Conservation (phyloP, 2,113 vertebrate species). For the Dermatemys mawii region DNA sequence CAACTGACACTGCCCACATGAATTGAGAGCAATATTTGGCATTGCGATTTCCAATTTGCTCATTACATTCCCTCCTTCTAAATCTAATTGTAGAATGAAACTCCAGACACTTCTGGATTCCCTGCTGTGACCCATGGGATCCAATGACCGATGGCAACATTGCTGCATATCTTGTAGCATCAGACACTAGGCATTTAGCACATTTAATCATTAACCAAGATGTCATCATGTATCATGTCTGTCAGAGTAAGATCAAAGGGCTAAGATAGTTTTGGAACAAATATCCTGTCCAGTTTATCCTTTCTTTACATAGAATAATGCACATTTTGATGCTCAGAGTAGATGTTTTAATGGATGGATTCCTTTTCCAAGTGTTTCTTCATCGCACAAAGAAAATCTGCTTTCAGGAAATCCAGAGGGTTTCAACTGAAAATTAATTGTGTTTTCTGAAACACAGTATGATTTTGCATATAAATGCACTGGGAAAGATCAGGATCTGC, state of each 20-base stretch:
- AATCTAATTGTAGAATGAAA: too few species aligned
- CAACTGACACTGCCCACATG: not conserved
- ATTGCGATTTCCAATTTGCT: not conserved
- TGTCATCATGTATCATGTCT: not conserved
- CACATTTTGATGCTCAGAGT: not conserved
- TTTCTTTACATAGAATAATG: not conserved
- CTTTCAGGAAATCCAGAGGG: slow-evolving; percentile 7
- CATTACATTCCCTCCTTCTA: not conserved
- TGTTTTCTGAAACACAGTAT: slow-evolving; percentile 3
- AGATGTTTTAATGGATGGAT: slow-evolving; percentile 34
- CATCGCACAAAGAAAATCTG: slow-evolving; percentile 30
- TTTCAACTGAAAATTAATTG: slow-evolving; percentile 43
- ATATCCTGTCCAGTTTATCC: not conserved
- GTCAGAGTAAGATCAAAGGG: not conserved
- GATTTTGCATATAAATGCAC: not conserved
- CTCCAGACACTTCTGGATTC: not conserved
- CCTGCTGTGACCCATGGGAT: too few species aligned
- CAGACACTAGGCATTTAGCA: not conserved
- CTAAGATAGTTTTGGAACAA: not conserved
- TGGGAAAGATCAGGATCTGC: slow-evolving; percentile 37
- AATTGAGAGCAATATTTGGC: not conserved
- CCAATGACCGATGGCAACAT: not conserved
- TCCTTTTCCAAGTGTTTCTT: slow-evolving; percentile 42
- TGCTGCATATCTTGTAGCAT: rapidly evolving
- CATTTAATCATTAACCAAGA: not conserved